phyloP scores from a whole-genome alignment of 1,140 invertebrate species.

The Pararge aegeria region DNA sequence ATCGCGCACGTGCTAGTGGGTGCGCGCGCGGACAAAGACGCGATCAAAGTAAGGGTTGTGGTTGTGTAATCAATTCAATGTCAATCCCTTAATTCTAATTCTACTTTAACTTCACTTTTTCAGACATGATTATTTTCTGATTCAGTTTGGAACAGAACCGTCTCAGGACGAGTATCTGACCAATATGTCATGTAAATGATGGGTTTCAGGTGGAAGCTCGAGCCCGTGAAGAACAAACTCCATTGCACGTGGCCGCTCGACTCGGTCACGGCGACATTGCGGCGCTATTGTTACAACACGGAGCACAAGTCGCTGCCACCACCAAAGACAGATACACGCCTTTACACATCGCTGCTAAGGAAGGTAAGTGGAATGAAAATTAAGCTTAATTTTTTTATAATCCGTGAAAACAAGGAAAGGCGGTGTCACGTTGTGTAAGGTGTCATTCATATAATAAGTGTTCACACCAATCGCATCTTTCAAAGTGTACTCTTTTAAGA shows the following conservation, averaged over 20 bases:
- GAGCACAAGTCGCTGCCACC: slow-evolving; percentile 90
- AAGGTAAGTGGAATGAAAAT: slow-evolving; percentile 80
- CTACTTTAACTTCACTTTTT: no score
- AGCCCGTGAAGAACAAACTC: slow-evolving; percentile 95
- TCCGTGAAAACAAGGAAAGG: no score
- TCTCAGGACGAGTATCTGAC: no score
- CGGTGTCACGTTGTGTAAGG: no score
- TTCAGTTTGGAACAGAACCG: no score
- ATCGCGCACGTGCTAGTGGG: slow-evolving; percentile 97
- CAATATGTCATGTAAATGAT: neutral
- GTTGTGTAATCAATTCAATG: no score
- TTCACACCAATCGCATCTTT: no score
- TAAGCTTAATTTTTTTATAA: no score
- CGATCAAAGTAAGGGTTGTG: slow-evolving; percentile 91
- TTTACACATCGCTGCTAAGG: slow-evolving; percentile 98
- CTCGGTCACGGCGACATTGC: slow-evolving; percentile 97
- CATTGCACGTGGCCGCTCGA: slow-evolving; percentile 95
- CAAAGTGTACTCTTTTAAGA: no score
- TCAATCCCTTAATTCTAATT: no score
- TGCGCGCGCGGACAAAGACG: slow-evolving; percentile 96
- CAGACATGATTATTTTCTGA: no score
- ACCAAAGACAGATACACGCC: slow-evolving; percentile 98
- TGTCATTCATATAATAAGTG: no score
- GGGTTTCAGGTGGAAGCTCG: slow-evolving; percentile 91
- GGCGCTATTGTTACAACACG: slow-evolving; percentile 93